A percentile compares a stretch with the other conserved stretches of the same genome.
These are phyloP conservation scores for Tetranychus urticae DNA, from an alignment of 1,140 invertebrate species.

Conservation along the genomic window DNA sequence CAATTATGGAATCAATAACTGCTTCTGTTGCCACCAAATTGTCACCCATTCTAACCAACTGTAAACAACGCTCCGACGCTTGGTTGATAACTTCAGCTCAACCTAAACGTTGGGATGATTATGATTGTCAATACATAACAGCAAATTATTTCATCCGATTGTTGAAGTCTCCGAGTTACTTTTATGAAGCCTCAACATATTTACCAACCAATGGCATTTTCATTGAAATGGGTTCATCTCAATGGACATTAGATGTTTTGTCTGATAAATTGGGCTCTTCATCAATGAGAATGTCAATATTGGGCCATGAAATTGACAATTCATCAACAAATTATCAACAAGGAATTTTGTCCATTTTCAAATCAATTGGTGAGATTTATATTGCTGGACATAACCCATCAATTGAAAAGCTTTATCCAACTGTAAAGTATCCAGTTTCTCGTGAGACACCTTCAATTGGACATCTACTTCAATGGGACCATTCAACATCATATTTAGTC, in stretches of 20 bases:
- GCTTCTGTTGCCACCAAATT: too few relatives aligned
- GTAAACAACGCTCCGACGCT: neutral
- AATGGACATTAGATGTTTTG: too few relatives aligned
- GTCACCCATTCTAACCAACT: too few relatives aligned
- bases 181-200: neutral
- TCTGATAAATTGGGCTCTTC: too few relatives aligned
- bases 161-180: constrained; percentile 44
- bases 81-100: neutral
- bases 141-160: neutral
- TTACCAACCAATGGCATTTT: neutral
- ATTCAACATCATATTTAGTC: constrained; percentile 29
- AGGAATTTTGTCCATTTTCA: constrained; percentile 22
- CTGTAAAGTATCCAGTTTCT: constrained; percentile 57
- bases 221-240: neutral
- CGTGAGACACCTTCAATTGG: constrained; percentile 61
- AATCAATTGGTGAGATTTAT: constrained; percentile 49
- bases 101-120: neutral
- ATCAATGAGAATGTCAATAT: too few relatives aligned
- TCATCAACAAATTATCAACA: too few relatives aligned
- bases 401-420: constrained; percentile 42
- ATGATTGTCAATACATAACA: neutral
- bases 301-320: too few relatives aligned
- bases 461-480: constrained; percentile 69
- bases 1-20: too few relatives aligned
- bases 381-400: constrained; percentile 49